Evolutionary conservation across 1,140 invertebrate species (phyloP).

Genomic region (Drosophila elegans): DNA sequence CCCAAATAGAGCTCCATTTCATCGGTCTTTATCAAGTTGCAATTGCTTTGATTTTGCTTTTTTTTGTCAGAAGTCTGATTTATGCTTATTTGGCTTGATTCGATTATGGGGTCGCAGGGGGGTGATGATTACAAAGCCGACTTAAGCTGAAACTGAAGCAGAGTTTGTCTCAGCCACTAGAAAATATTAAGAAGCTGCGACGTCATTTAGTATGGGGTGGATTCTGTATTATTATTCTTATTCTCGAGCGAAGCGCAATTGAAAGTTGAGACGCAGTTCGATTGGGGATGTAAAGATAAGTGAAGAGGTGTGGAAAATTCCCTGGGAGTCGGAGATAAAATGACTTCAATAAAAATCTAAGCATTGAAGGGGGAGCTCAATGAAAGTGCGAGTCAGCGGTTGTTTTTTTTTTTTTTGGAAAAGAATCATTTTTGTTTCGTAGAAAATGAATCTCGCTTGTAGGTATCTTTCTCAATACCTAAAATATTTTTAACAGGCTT

Average conservation of each 20-base stretch:
- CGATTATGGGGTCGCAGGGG: not conserved
- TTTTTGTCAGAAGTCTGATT: constrained; percentile 7
- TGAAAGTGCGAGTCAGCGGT: constrained; percentile 3
- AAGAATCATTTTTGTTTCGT: not conserved
- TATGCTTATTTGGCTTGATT: constrained; percentile 26
- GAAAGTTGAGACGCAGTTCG: constrained; percentile 35
- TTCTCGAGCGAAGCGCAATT: constrained; percentile 34
- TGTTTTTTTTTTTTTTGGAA: too few relatives aligned
- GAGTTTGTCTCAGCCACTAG: constrained; percentile 18
- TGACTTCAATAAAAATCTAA: not conserved
- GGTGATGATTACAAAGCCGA: constrained; percentile 6
- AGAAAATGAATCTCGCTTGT: too few relatives aligned
- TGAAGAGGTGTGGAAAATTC: constrained; percentile 9
- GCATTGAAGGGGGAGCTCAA: not conserved
- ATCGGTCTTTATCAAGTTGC: constrained; percentile 18
- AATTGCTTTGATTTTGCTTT: constrained; percentile 25
- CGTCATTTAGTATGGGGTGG: constrained; percentile 49
- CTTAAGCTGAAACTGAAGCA: not conserved
- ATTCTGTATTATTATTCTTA: constrained; percentile 18
- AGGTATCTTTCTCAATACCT: not conserved
- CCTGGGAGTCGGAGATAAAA: constrained; percentile 1
- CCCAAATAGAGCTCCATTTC: constrained; percentile 25
- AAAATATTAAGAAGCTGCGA: constrained; percentile 22
- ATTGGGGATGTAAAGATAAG: constrained; percentile 9
- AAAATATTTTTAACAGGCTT: too few relatives aligned